Evolutionary conservation across 2,113 vertebrate species (phyloP).

Genomic region (Mesoclemmys tuberculata): DNA sequence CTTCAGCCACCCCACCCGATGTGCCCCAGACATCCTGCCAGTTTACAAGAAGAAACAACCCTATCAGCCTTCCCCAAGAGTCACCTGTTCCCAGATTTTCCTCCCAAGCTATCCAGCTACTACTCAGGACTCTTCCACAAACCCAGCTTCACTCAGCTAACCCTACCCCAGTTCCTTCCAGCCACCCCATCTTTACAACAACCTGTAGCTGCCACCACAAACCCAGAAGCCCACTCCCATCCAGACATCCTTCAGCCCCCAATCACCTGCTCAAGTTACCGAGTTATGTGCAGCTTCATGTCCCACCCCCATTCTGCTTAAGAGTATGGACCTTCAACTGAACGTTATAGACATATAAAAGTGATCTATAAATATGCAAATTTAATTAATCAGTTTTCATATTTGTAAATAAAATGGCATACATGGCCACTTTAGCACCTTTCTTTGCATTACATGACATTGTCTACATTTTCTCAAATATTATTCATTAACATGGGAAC

Average conservation of each 20-base stretch:
- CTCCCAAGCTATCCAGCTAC: rapidly evolving
- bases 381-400: background rate
- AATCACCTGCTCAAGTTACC: rapidly evolving
- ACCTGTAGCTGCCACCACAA: background rate
- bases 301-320: rapidly evolving
- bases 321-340: rapidly evolving
- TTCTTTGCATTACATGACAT: background rate
- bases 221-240: background rate
- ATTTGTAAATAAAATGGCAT: background rate
- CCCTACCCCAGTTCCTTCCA: rapidly evolving
- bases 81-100: background rate
- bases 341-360: rapidly evolving
- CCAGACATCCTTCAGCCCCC: background rate
- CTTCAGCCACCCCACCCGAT: background rate
- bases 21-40: background rate
- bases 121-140: background rate
- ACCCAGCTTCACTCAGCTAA: rapidly evolving
- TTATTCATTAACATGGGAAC: background rate
- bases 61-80: rapidly evolving
- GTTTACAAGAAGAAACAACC: background rate
- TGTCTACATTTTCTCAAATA: background rate
- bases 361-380: rapidly evolving
- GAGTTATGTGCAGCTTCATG: rapidly evolving
- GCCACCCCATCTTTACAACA: too few relatives aligned
- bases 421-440: background rate